Base-by-base conservation (phyloP, 2,797 vertebrate species). In the Chloroceryle amazona region DNA sequence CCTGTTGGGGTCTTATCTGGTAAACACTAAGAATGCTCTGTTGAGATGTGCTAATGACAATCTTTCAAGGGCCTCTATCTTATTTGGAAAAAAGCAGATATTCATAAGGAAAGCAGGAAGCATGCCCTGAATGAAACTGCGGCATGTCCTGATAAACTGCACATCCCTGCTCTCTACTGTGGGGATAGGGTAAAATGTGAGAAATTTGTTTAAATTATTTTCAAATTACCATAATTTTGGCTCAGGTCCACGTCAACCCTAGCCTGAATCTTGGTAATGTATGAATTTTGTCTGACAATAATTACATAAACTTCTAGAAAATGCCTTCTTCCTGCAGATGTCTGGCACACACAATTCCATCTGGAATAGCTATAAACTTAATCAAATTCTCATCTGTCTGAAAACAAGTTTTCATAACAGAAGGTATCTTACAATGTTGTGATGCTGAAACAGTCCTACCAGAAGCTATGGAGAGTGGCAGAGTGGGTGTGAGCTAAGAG, bases 301-400 rank as follows among this genome's bases (percentile, higher is more conserved):
- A 52, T 70, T 75, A 41, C 12, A 31, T 26, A 81, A 76, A 57
- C 31, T 35, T 95, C 29, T 76, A 70, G 79, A 82, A 80, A 93
- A 89, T 55, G 89, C 52, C 49, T 83, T 71, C 28, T 83, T 80
- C 9, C 47, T 63, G 31, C 68, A 93, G 84, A 80, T 89, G 81
- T 95, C 65, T 95, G 93, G 75, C 44, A 33, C 13, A 65, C 6
- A 61, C 13, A 67, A 22, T 83, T 92, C 79, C 81, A 81, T 19
- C 20, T 87, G 75, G 81, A 93, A 57, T 67, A 81, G 41, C 41
- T 82, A 28, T 62, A 92, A 91, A 65, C 18, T 72, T 63, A 60
- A 89, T 82, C 80, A 89, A 80, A 44, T 82, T 90, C 37, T 81
- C 90, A 80, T 74, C 58, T 95, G 57, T 46, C 68, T 81, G 52